Percentiles rank a stretch among this genome's conserved stretches.
phyloP scores from a whole-genome alignment of 2,888 invertebrate species.

The Ptychoptera contaminata region DNA sequence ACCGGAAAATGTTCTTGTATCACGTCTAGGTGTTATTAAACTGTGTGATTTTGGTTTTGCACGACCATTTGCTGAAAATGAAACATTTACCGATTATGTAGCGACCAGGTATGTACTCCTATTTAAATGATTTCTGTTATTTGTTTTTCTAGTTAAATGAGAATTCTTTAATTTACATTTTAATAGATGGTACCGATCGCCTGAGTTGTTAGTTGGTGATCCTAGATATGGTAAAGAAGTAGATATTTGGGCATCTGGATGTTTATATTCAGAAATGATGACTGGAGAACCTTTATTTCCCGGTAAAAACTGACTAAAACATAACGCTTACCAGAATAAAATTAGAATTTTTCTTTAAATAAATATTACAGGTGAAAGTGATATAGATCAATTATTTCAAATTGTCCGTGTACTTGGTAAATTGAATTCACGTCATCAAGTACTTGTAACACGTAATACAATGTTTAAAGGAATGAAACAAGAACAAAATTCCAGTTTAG shows the following conservation, averaged over 20 bases:
- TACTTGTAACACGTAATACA: slow-evolving; percentile 30
- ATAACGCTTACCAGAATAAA: too few relatives aligned
- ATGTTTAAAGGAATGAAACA: slow-evolving; percentile 30
- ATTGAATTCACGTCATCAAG: slow-evolving; percentile 32
- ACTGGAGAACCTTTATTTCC: slow-evolving; percentile 76
- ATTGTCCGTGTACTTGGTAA: slow-evolving; percentile 66
- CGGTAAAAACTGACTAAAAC: slow-evolving; percentile 19
- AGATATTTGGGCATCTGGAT: slow-evolving; percentile 80
- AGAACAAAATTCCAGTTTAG: slow-evolving; percentile 20
- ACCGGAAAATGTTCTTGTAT: slow-evolving; percentile 77
- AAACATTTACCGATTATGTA: slow-evolving; percentile 77
- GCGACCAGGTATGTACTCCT: slow-evolving; percentile 54
- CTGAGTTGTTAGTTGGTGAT: slow-evolving; percentile 72
- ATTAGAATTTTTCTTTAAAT: too few relatives aligned
- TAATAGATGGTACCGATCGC: slow-evolving; percentile 62
- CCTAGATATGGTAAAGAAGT: slow-evolving; percentile 55
- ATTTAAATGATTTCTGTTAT: background rate
- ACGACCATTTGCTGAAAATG: slow-evolving; percentile 52
- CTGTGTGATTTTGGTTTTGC: slow-evolving; percentile 88
- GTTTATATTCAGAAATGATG: slow-evolving; percentile 71
- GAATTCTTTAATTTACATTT: too few relatives aligned
- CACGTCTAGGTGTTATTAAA: slow-evolving; percentile 65
- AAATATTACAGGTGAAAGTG: slow-evolving; percentile 45
- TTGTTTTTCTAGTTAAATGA: background rate
- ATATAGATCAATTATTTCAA: slow-evolving; percentile 73